Evolutionary conservation across 2,113 vertebrate species (phyloP).

Genomic region (Callionymus lyra): DNA sequence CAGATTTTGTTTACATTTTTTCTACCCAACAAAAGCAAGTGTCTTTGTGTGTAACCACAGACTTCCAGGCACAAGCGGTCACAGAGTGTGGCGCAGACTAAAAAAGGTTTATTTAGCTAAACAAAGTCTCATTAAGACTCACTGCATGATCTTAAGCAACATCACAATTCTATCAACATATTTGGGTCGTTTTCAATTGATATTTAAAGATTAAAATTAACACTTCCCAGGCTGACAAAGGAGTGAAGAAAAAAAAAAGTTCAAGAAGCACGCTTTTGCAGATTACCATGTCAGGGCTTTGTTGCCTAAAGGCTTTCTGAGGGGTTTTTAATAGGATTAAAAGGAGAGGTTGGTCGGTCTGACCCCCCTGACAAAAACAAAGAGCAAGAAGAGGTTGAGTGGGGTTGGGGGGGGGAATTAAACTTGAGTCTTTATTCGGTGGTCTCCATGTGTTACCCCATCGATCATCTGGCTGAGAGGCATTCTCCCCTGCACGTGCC

Average conservation of each 20-base stretch:
- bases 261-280: slow-evolving; percentile 17
- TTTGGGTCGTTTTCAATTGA: too few species aligned
- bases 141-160: slow-evolving; percentile 23
- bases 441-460: slow-evolving; percentile 28
- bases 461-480: slow-evolving; percentile 45
- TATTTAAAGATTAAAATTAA: too few species aligned
- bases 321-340: slow-evolving; percentile 60
- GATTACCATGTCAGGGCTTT: slow-evolving; percentile 47
- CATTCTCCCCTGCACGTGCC: slow-evolving; percentile 48
- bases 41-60: slow-evolving; percentile 27
- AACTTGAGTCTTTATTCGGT: slow-evolving; percentile 16
- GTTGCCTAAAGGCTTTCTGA: slow-evolving; percentile 39
- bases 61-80: slow-evolving; percentile 10
- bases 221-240: too few species aligned
- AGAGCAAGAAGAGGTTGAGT: slow-evolving; percentile 16
- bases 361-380: slow-evolving; percentile 36
- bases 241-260: slow-evolving; percentile 3
- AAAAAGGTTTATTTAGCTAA: too few species aligned
- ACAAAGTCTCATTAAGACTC: slow-evolving; percentile 12
- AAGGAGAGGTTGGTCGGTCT: slow-evolving; percentile 27
- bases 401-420: slow-evolving; percentile 7
- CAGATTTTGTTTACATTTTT: too few species aligned
- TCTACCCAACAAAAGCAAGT: slow-evolving; percentile 24
- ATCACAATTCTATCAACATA: too few species aligned
- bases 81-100: too few species aligned